Conservation (phyloP, 2,888 invertebrate genomes). For the Calameuta pallipes region DNA sequence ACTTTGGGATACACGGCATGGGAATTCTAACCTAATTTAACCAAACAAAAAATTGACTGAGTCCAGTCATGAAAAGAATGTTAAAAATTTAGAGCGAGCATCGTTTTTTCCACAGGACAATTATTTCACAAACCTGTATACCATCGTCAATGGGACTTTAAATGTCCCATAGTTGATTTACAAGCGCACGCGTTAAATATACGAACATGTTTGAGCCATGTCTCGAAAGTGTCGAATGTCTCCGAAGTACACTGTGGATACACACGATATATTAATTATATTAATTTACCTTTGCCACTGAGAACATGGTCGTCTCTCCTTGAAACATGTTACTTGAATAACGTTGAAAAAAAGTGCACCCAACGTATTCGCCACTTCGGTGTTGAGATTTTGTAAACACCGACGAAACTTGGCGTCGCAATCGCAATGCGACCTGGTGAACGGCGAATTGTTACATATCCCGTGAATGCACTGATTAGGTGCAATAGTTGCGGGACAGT, state of each 20-base stretch:
- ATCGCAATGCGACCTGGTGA: slow-evolving; percentile 79
- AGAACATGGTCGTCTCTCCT: slow-evolving; percentile 74
- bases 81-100: neutral
- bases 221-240: neutral
- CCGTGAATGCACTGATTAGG: slow-evolving; percentile 74
- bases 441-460: slow-evolving; percentile 76
- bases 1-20: no score
- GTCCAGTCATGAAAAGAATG: neutral
- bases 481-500: slow-evolving; percentile 73
- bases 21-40: neutral
- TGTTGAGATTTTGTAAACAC: slow-evolving; percentile 75
- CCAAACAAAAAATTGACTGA: neutral
- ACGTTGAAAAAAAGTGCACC: slow-evolving; percentile 83
- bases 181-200: neutral
- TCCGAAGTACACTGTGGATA: neutral
- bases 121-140: neutral
- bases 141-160: neutral
- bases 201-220: neutral
- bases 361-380: slow-evolving; percentile 77
- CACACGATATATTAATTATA: neutral
- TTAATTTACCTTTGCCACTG: slow-evolving; percentile 71
- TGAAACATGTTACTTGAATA: slow-evolving; percentile 79
- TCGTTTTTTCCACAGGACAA: neutral
- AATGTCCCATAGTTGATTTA: neutral
- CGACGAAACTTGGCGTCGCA: slow-evolving; percentile 79